A percentile compares a stretch with the other conserved stretches of the same genome.
phyloP scores from a whole-genome alignment of 1,140 invertebrate species.

The Papilio xuthus region DNA sequence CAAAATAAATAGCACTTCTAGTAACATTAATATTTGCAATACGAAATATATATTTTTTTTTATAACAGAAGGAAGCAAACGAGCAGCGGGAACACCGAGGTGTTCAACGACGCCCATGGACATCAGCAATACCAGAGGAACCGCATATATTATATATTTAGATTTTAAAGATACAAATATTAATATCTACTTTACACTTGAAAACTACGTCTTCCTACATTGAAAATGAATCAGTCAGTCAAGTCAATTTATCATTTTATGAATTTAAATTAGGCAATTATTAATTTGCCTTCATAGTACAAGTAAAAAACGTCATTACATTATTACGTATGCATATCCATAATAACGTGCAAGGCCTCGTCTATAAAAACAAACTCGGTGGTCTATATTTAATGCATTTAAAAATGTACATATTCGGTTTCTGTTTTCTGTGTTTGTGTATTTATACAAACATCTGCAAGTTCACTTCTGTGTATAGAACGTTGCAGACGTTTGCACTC shows the following conservation, averaged over 20 bases:
- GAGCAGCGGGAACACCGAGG: no score
- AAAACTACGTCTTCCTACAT: not conserved
- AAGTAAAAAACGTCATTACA: slow-evolving; percentile 13
- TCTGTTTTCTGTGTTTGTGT: not conserved
- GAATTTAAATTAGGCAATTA: not conserved
- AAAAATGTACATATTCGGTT: not conserved
- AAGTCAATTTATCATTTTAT: not conserved
- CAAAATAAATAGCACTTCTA: no score
- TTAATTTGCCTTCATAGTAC: not conserved
- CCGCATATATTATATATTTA: no score
- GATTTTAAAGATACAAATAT: no score
- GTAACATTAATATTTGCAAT: no score
- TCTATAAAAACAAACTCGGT: not conserved
- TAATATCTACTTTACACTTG: not conserved
- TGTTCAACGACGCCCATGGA: no score
- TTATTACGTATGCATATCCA: not conserved
- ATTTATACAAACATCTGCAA: not conserved
- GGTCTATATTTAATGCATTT: not conserved
- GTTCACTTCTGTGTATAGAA: not conserved
- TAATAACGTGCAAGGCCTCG: not conserved
- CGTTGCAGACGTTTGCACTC: not conserved
- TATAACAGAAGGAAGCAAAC: no score
- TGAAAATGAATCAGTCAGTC: not conserved
- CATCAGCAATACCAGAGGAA: no score
- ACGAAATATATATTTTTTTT: no score